Evolutionary conservation across 2,888 invertebrate species (phyloP).

Genomic region (Agrochola lota): DNA sequence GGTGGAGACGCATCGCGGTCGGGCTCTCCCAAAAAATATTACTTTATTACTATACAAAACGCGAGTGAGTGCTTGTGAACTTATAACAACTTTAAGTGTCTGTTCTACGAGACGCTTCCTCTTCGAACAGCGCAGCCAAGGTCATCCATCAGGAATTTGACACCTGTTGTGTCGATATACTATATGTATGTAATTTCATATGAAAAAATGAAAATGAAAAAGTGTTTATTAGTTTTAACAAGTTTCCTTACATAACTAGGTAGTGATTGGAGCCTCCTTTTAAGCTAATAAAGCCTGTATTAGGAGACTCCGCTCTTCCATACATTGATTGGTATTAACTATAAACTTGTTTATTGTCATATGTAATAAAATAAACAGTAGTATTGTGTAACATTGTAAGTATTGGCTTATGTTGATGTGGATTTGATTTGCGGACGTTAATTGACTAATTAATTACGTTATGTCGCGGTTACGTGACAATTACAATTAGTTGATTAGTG

Average conservation of each 20-base stretch:
- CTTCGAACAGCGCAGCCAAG: slow-evolving; percentile 80
- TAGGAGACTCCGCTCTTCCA: too few relatives aligned
- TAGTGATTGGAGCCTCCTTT: too few relatives aligned
- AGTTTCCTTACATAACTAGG: too few relatives aligned
- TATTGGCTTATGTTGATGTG: slow-evolving; percentile 45
- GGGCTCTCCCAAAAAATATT: slow-evolving; percentile 67
- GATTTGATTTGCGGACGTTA: slow-evolving; percentile 51
- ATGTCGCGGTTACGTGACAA: slow-evolving; percentile 42
- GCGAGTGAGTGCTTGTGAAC: slow-evolving; percentile 85
- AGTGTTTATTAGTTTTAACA: too few relatives aligned
- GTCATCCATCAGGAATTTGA: slow-evolving; percentile 83
- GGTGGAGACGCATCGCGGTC: slow-evolving; percentile 73
- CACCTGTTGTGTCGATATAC: slow-evolving; percentile 86
- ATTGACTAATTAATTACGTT: slow-evolving; percentile 57
- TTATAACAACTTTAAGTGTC: slow-evolving; percentile 77
- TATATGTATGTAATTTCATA: slow-evolving; percentile 81
- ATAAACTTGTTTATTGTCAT: too few relatives aligned
- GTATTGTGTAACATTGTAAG: slow-evolving; percentile 56
- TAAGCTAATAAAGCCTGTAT: too few relatives aligned
- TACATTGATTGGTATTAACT: too few relatives aligned
- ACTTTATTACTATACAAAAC: slow-evolving; percentile 77
- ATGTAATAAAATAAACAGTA: slow-evolving; percentile 66
- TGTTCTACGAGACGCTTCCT: slow-evolving; percentile 69
- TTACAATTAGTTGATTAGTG: slow-evolving; percentile 57
- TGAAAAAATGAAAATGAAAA: too few relatives aligned